Conservation (phyloP, 2,888 invertebrate genomes). For the Stictocephala bisonia region DNA sequence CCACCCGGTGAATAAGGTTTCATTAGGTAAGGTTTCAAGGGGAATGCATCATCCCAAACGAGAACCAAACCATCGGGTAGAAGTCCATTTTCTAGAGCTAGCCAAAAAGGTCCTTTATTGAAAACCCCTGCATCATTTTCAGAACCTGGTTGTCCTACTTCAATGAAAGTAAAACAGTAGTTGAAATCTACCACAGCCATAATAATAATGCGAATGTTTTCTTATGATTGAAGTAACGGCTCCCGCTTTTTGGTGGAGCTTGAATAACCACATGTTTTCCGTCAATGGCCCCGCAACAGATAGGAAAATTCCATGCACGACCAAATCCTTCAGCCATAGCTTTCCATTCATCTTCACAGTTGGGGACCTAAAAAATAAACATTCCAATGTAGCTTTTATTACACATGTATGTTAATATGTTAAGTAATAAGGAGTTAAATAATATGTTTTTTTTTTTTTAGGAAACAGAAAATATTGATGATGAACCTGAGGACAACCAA, state of each 20-base stretch:
- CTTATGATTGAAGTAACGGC: slow-evolving; percentile 58
- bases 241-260: slow-evolving; percentile 55
- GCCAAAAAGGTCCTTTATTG: slow-evolving; percentile 32
- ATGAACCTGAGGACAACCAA: slow-evolving; percentile 24
- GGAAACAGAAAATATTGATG: too few relatives aligned
- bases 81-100: slow-evolving; percentile 44
- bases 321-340: too few relatives aligned
- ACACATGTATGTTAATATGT: slow-evolving; percentile 16
- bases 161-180: slow-evolving; percentile 53
- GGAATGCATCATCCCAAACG: too few relatives aligned
- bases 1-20: too few relatives aligned
- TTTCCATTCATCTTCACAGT: slow-evolving; percentile 43
- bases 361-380: slow-evolving; percentile 4
- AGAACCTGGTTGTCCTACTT: slow-evolving; percentile 52
- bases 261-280: too few relatives aligned
- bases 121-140: slow-evolving; percentile 54
- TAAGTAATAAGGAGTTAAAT: background rate
- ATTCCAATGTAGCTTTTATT: slow-evolving; percentile 18
- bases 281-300: too few relatives aligned
- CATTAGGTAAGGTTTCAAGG: too few relatives aligned
- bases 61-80: too few relatives aligned
- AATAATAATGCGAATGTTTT: slow-evolving; percentile 55
- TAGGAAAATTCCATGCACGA: slow-evolving; percentile 56
- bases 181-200: slow-evolving; percentile 57
- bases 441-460: slow-evolving; percentile 24